phyloP scores from a whole-genome alignment of 2,888 invertebrate genomes.

The Macrophya annulata region DNA sequence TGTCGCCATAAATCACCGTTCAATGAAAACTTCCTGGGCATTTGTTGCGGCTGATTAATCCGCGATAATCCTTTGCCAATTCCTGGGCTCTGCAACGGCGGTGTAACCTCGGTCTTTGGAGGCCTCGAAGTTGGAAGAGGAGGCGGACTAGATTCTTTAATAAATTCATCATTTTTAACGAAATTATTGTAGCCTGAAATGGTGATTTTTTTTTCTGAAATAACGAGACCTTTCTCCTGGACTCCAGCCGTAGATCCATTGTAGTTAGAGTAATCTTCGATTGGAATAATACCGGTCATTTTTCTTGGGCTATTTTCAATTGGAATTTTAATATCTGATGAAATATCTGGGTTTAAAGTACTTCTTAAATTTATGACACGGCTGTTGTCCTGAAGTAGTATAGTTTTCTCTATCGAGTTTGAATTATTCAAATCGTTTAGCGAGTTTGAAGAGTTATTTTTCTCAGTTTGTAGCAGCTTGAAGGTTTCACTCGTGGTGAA shows the following conservation, averaged over 20 bases:
- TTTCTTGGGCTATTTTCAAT: background rate
- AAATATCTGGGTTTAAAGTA: background rate
- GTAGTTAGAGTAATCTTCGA: conserved; percentile 14
- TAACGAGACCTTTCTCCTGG: conserved; percentile 57
- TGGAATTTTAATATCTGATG: background rate
- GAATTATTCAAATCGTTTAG: background rate
- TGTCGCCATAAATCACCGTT: conserved; percentile 83
- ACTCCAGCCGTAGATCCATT: conserved; percentile 18
- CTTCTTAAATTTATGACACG: conserved; percentile 15
- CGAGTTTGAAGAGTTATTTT: background rate
- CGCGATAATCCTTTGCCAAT: conserved; percentile 49
- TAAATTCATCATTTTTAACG: conserved; percentile 4
- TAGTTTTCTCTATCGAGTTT: conserved; percentile 13
- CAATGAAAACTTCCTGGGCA: conserved; percentile 70
- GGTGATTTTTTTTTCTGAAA: conserved; percentile 73
- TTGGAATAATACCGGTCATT: background rate
- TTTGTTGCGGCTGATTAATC: conserved; percentile 41
- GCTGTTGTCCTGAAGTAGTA: conserved; percentile 31
- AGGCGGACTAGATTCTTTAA: conserved; percentile 65
- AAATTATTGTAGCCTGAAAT: conserved; percentile 37
- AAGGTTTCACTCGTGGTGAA: conserved; percentile 64
- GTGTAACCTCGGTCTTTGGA: conserved; percentile 67
- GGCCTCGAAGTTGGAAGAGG: conserved; percentile 77
- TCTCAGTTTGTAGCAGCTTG: conserved; percentile 62
- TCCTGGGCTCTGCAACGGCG: conserved; percentile 55